Base-by-base conservation (phyloP, 2,797 vertebrate species). In the Artibeus jamaicensis region DNA sequence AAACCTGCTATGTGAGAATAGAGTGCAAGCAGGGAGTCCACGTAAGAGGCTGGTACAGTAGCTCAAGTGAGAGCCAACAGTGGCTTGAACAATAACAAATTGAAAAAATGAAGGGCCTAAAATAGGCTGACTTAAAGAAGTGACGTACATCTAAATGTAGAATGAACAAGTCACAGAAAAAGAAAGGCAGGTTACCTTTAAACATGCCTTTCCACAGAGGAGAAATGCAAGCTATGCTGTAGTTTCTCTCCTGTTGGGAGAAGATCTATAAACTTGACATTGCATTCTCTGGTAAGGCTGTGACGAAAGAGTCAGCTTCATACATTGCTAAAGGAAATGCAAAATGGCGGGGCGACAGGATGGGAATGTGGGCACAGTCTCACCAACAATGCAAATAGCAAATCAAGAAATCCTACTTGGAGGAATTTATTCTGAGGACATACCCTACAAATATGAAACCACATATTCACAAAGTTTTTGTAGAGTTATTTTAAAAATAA, bases 121-220 rank as follows among this genome's bases (percentile, higher is more conserved):
- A 95, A 79, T 65, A 82, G 70, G n/a, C 59, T 55, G 55, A 37
- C 59, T 87, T 89, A 44, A 86, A 82, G 68, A 92, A 86, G 93
- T 48, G 21, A 46, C 89, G 42, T 73, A 8, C 74, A 48, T 76
- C 67, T 86, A 73, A 93, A 89, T 57, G 37, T 68, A 83, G 71
- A 74, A 88, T 86, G 85, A 74, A 50, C 12, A 86, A 86, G 55
- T 68, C 70, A 93, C 44, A 94, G 84, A 53, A 76, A 59, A 96
- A 68, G 87, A 91, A 95, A 42, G 48, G 10, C 73, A 91, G 37
- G 24, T 92, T 81, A 67, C 37, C 22, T 26, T 71, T 82, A 91
- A 86, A 53, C 74, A 37, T 74, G 53, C 32, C 53, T 82, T 93
- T 57, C 78, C 50, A 86, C 44, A 37, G 65, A 89, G 88, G 93